phyloP scores from a whole-genome alignment of 2,888 invertebrate species.

The Panopea generosa region DNA sequence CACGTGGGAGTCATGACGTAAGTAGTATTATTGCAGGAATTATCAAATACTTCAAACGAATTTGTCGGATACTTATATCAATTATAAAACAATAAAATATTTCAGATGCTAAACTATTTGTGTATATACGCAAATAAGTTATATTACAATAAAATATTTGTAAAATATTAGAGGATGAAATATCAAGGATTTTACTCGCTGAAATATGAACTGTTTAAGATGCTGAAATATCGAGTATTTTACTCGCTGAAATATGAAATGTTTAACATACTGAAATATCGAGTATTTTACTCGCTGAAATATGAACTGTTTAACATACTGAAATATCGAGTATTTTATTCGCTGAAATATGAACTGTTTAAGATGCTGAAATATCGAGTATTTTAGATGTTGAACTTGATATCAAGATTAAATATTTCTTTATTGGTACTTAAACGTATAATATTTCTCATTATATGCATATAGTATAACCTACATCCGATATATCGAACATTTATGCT shows the following conservation, averaged over 20 bases:
- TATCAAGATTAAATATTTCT: too few relatives aligned
- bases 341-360: background rate
- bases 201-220: background rate
- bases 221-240: background rate
- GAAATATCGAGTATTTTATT: background rate
- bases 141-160: too few relatives aligned
- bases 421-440: too few relatives aligned
- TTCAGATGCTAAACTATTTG: too few relatives aligned
- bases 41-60: background rate
- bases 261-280: background rate
- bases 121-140: too few relatives aligned
- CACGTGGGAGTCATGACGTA: conserved; percentile 70
- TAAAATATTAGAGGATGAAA: background rate
- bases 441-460: too few relatives aligned
- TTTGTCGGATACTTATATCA: too few relatives aligned
- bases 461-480: too few relatives aligned
- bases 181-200: background rate
- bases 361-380: background rate
- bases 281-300: background rate
- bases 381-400: background rate
- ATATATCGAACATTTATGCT: too few relatives aligned
- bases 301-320: background rate
- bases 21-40: conserved; percentile 36
- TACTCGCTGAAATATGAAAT: background rate
- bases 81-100: too few relatives aligned